These are phyloP conservation scores for Drosophila engyochracea DNA, from an alignment of 2,888 invertebrate genomes.

Conservation along the genomic window DNA sequence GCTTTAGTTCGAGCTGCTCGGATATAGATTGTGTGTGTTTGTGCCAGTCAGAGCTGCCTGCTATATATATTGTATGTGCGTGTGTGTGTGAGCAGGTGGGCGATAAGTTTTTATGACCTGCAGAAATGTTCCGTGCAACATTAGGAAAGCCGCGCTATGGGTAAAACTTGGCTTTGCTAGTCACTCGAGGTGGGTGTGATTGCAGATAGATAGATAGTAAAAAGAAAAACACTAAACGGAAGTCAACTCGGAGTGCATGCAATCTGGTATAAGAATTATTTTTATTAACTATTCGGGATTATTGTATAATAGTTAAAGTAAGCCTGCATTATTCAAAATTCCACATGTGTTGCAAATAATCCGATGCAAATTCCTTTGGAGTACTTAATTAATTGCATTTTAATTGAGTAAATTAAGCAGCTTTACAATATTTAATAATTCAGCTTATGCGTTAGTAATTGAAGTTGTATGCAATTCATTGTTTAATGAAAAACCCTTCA, in stretches of 20 bases:
- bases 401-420: not conserved
- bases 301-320: not conserved
- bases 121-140: constrained; percentile 22
- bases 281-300: not conserved
- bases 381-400: not conserved
- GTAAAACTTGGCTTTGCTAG: constrained; percentile 5
- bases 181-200: not conserved
- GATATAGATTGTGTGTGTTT: not conserved
- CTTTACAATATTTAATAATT: not conserved
- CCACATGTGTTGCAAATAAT: not conserved
- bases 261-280: not conserved
- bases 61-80: constrained; percentile 13
- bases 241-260: not conserved
- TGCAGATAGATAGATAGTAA: not conserved
- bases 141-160: constrained; percentile 13
- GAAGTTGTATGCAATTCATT: constrained; percentile 10
- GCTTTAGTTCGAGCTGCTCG: constrained; percentile 41
- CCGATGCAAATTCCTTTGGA: not conserved
- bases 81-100: constrained; percentile 20
- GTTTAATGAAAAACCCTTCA: constrained; percentile 22
- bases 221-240: not conserved
- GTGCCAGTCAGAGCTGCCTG: not conserved
- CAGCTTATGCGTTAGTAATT: not conserved
- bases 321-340: not conserved
- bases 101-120: constrained; percentile 54